These are phyloP conservation scores for Panopea generosa DNA, from an alignment of 2,888 invertebrate species.

Conservation along the genomic window DNA sequence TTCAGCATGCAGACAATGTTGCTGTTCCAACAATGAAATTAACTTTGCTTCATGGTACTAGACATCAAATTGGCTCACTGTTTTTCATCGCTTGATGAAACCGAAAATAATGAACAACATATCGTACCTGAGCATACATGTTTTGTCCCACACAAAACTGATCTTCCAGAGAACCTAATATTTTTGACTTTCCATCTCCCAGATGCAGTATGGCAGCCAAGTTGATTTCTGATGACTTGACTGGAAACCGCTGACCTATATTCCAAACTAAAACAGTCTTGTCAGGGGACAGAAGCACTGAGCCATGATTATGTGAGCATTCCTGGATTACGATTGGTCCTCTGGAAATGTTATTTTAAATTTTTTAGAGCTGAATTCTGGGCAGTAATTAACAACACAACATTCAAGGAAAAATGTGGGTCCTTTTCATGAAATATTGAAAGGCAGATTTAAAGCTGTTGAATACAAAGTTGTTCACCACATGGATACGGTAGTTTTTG, in stretches of 20 bases:
- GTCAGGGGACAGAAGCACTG: constrained; percentile 72
- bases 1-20: too few species aligned
- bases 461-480: too few species aligned
- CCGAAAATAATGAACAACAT: too few species aligned
- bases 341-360: constrained; percentile 50
- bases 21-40: too few species aligned
- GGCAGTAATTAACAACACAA: neutral
- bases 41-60: too few species aligned
- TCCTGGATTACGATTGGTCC: constrained; percentile 71
- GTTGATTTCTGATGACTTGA: constrained; percentile 71
- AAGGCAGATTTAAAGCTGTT: too few species aligned
- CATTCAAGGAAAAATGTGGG: neutral
- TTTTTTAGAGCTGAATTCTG: neutral
- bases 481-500: too few species aligned
- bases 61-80: too few species aligned
- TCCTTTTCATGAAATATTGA: neutral
- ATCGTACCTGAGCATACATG: constrained; percentile 78
- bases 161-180: constrained; percentile 65
- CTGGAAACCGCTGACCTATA: constrained; percentile 80
- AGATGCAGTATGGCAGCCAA: constrained; percentile 74
- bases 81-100: too few species aligned
- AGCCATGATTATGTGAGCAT: constrained; percentile 76
- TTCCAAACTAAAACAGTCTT: constrained; percentile 79
- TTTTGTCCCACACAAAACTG: constrained; percentile 80
- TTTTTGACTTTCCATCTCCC: constrained; percentile 41